Conservation (phyloP, 2,888 invertebrate species). For the Drosophila conformis region DNA sequence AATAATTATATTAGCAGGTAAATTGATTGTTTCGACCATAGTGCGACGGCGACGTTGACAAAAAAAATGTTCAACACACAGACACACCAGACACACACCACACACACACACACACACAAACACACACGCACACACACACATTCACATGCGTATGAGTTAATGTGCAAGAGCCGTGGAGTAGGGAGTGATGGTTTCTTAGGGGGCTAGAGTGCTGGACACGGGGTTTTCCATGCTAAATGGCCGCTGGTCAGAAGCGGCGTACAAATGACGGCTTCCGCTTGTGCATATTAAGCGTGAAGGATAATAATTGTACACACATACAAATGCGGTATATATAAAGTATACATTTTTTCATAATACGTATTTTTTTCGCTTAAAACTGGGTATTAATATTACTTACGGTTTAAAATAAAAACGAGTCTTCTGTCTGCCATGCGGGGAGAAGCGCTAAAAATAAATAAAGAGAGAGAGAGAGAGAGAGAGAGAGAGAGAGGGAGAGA, state of each 20-base stretch:
- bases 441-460: background rate
- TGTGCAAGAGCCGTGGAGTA: background rate
- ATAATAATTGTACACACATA: conserved; percentile 74
- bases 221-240: conserved; percentile 66
- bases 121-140: conserved; percentile 2
- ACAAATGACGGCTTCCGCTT: conserved; percentile 81
- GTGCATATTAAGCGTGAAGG: conserved; percentile 80
- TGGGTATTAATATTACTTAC: conserved; percentile 81
- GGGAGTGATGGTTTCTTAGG: background rate
- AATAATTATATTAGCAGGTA: background rate
- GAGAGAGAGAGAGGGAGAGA: too few species aligned
- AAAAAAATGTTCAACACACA: conserved; percentile 37
- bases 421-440: conserved; percentile 61
- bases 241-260: conserved; percentile 73
- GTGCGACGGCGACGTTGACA: conserved; percentile 55
- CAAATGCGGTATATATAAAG: conserved; percentile 47
- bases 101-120: background rate
- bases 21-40: background rate
- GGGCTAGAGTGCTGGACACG: background rate
- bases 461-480: too few species aligned
- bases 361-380: conserved; percentile 53
- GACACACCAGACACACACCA: background rate
- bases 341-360: conserved; percentile 54
- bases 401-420: conserved; percentile 72
- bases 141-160: conserved; percentile 11